These are phyloP conservation scores for Epirrhoe alternata DNA, from an alignment of 2,888 invertebrate species.

Conservation along the genomic window DNA sequence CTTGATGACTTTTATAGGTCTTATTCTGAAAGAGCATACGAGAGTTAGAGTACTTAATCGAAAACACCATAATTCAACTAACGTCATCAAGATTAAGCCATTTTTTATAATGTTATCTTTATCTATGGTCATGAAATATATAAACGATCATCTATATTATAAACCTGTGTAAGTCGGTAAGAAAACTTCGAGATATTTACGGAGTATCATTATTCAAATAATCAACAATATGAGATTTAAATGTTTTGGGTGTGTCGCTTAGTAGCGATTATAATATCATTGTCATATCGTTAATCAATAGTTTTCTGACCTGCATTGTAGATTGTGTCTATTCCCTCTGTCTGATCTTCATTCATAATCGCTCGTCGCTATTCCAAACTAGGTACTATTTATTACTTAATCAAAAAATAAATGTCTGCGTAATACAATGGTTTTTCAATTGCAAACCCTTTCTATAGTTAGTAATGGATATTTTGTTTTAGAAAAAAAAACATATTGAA, in stretches of 20 bases:
- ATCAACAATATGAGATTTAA: background rate
- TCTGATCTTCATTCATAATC: slow-evolving; percentile 43
- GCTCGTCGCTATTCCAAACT: slow-evolving; percentile 42
- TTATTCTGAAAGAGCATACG: background rate
- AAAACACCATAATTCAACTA: no score
- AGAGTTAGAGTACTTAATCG: no score
- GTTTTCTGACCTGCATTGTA: slow-evolving; percentile 14
- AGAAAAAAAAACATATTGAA: no score
- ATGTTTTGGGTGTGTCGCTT: slow-evolving; percentile 20
- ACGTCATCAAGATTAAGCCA: no score
- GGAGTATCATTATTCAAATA: background rate
- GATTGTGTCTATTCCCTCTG: slow-evolving; percentile 22
- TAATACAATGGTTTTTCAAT: slow-evolving; percentile 20
- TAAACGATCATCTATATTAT: no score
- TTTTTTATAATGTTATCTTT: no score
- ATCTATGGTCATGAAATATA: no score
- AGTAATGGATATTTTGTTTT: no score
- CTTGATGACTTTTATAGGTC: background rate
- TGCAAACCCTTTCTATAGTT: background rate
- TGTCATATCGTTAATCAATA: slow-evolving; percentile 29
- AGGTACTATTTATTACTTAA: slow-evolving; percentile 29
- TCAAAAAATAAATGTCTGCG: slow-evolving; percentile 40
- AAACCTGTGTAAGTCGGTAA: slow-evolving; percentile 6
- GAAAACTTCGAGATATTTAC: slow-evolving; percentile 4
- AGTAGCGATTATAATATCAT: slow-evolving; percentile 32